These are phyloP conservation scores for Zapornia atra DNA, from an alignment of 2,113 vertebrate genomes.

Conservation along the genomic window DNA sequence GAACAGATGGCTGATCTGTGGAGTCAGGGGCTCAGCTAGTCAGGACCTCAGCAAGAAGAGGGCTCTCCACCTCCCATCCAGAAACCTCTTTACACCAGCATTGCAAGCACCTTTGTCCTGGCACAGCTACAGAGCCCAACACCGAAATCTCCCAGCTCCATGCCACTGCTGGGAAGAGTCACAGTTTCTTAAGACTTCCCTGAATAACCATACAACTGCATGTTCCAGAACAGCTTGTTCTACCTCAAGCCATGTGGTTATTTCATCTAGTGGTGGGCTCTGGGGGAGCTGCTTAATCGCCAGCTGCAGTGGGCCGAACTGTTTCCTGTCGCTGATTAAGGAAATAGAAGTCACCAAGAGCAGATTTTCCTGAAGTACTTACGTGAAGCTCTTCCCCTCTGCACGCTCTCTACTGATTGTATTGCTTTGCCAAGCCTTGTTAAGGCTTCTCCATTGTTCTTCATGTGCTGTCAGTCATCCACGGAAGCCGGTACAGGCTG, in stretches of 20 bases:
- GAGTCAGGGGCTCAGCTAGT: neutral
- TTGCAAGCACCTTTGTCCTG: neutral
- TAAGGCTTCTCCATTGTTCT: conserved; percentile 53
- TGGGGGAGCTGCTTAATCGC: conserved; percentile 21
- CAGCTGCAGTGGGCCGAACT: neutral
- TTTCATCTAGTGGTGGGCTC: conserved; percentile 7
- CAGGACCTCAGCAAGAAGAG: neutral
- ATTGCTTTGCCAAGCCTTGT: conserved; percentile 14
- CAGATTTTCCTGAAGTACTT: conserved; percentile 12
- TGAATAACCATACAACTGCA: neutral
- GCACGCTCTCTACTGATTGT: neutral
- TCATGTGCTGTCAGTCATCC: neutral
- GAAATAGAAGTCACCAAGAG: conserved; percentile 15
- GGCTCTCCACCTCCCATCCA: neutral
- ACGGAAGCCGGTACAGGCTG: neutral
- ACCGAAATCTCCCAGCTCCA: neutral
- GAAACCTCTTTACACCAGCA: neutral
- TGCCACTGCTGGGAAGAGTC: neutral
- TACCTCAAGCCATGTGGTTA: conserved; percentile 1
- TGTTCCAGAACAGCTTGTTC: conserved; percentile 37
- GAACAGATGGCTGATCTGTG: neutral
- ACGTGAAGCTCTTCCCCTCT: neutral
- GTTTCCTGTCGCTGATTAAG: conserved; percentile 30
- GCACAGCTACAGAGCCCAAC: neutral
- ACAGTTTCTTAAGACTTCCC: neutral